Base-by-base conservation (phyloP, 2,797 vertebrate species). In the Anguilla pacifica region DNA sequence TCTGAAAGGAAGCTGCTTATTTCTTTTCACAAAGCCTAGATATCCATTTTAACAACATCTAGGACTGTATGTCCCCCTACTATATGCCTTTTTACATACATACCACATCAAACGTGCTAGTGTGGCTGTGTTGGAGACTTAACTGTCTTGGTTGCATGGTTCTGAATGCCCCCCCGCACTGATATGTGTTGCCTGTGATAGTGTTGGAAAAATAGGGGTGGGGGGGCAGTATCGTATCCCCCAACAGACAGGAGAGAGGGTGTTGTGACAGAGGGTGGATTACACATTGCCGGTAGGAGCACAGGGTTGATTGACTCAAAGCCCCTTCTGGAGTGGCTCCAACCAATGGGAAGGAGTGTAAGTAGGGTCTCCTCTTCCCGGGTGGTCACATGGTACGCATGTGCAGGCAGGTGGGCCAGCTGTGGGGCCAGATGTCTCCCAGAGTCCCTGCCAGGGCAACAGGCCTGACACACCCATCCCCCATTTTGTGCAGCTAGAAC, bases 251-350 rank as follows among this genome's bases (percentile, higher is more conserved):
- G 46, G 2, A 7, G 79, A n/a, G 22, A n/a, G 79, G 43, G 46
- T 49, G 43, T 51, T 82, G 79, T 82, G 79, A 82, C 79, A 82
- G 79, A 82, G 79, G 46, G 79, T 13, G 79, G 79, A 82, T 82
- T 82, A 82, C 39, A 82, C 43, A 46, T 46, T 82, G 46, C 46
- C 25, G 22, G 43, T 49, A 22, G 46, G 46, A 13, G 22, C 35
- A 13, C 43, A n/a, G 22, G 46, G 43, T 46, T 82, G 11, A 46
- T 82, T 82, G 79, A 11, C 46, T 7, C 79, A 82, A 82, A 82
- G 79, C 46, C 10, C 22, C 46, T 51, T 46, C 46, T 82, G 79
- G 79, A 82, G 79, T 9, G 46, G 19, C 79, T 82, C 43, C 79
- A 82, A 6, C 79, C 79, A 82, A 82, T 82, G 19, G 46, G 79